A percentile compares a stretch with the other conserved stretches of the same genome.
These are phyloP conservation scores for Eira barbara DNA, from an alignment of 2,113 vertebrate genomes.

Conservation along the genomic window DNA sequence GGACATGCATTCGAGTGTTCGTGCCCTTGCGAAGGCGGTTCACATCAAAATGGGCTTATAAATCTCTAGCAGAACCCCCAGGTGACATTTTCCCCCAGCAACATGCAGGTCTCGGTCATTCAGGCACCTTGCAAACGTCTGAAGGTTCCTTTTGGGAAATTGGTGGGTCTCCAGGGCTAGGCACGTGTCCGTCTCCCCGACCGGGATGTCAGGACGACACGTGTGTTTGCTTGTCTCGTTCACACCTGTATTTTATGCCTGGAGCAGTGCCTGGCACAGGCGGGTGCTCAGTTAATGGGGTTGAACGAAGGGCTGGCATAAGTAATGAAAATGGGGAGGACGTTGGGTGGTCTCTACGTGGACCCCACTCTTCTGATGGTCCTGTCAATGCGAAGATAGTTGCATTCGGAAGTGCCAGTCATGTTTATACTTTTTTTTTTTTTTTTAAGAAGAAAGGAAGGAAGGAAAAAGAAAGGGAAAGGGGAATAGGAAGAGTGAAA, in stretches of 20 bases:
- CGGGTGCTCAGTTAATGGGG: background rate
- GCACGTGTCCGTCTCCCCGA: background rate
- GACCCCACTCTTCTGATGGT: background rate
- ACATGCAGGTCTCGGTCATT: background rate
- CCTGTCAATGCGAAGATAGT: background rate
- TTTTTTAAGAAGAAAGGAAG: background rate
- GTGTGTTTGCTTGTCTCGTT: background rate
- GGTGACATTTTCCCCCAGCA: background rate
- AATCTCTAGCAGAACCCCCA: background rate
- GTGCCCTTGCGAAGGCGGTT: rapidly evolving
- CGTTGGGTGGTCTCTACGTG: background rate
- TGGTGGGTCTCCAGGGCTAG: background rate
- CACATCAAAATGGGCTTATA: background rate
- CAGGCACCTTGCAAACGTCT: background rate
- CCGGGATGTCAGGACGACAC: background rate
- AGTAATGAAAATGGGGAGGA: background rate
- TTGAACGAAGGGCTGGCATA: background rate
- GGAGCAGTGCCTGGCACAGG: background rate
- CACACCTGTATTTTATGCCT: background rate
- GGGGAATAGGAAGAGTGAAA: background rate
- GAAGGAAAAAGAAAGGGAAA: background rate
- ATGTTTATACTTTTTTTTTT: background rate
- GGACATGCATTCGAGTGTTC: background rate
- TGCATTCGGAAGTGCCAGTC: background rate
- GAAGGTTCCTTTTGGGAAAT: background rate